Percentiles rank a stretch among this genome's conserved stretches.
phyloP scores from a whole-genome alignment of 2,888 invertebrate genomes.

The Cheilosia impressa region DNA sequence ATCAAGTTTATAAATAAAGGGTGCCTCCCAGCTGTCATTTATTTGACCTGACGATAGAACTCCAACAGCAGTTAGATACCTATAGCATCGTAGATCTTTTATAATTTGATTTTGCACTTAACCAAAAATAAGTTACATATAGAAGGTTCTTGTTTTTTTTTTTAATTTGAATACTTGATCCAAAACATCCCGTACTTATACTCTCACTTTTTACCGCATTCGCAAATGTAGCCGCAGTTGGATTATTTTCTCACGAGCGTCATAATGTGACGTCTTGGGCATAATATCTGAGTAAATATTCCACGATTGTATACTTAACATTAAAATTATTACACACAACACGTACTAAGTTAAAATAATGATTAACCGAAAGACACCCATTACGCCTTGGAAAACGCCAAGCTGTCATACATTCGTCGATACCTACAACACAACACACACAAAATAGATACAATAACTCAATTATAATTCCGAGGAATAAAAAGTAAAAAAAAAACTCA shows the following conservation, averaged over 20 bases:
- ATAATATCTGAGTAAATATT: conserved; percentile 4
- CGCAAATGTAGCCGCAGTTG: not conserved
- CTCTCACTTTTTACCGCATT: not conserved
- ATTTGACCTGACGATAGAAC: too few relatives aligned
- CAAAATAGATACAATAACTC: not conserved
- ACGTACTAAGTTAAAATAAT: conserved; percentile 2
- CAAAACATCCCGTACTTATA: too few relatives aligned
- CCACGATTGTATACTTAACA: conserved; percentile 3
- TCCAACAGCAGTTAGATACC: too few relatives aligned
- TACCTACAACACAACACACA: not conserved
- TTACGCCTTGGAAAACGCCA: conserved; percentile 8
- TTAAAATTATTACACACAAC: not conserved
- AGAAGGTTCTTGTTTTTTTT: too few relatives aligned
- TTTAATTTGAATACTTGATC: too few relatives aligned
- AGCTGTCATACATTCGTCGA: not conserved
- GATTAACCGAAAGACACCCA: conserved; percentile 6
- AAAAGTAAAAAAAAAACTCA: not conserved
- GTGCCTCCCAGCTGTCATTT: too few relatives aligned
- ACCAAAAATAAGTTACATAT: too few relatives aligned
- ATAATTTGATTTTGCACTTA: too few relatives aligned
- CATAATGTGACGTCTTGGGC: not conserved
- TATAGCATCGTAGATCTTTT: too few relatives aligned
- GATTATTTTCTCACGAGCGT: not conserved
- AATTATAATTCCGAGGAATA: conserved; percentile 44
- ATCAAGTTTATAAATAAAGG: too few relatives aligned